Conservation (phyloP, 2,797 vertebrate genomes). For the Heliangelus exortis region DNA sequence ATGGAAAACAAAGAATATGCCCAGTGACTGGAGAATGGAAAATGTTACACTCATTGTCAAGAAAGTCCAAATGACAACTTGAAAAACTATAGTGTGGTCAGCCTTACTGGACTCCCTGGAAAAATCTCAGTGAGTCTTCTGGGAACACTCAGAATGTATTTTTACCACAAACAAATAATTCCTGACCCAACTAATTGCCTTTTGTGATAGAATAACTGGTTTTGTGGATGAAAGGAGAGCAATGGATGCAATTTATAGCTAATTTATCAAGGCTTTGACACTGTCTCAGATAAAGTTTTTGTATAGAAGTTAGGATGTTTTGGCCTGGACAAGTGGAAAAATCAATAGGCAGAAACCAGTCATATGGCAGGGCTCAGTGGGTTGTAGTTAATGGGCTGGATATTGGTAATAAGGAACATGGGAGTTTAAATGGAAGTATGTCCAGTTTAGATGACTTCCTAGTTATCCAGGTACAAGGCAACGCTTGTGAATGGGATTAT, state of each 20-base stretch:
- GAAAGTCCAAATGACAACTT: neutral
- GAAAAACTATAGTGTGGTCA: neutral
- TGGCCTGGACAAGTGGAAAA: neutral
- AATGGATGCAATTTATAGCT: neutral
- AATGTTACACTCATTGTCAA: neutral
- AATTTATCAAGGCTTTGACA: neutral
- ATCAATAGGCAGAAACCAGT: accelerated
- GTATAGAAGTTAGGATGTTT: neutral
- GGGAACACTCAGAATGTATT: neutral
- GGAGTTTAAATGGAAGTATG: neutral
- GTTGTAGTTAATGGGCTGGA: neutral
- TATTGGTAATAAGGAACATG: neutral
- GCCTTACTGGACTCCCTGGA: neutral
- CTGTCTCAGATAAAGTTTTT: neutral
- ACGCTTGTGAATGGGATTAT: neutral
- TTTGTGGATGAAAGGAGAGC: neutral
- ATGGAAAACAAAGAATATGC: neutral
- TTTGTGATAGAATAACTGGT: neutral
- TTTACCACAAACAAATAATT: neutral
- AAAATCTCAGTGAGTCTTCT: neutral
- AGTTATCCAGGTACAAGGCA: neutral
- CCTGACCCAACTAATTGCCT: neutral
- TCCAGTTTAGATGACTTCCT: neutral
- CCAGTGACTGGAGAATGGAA: neutral
- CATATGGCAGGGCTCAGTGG: neutral